phyloP scores from a whole-genome alignment of 2,888 invertebrate genomes.

The Tortrix viridana region DNA sequence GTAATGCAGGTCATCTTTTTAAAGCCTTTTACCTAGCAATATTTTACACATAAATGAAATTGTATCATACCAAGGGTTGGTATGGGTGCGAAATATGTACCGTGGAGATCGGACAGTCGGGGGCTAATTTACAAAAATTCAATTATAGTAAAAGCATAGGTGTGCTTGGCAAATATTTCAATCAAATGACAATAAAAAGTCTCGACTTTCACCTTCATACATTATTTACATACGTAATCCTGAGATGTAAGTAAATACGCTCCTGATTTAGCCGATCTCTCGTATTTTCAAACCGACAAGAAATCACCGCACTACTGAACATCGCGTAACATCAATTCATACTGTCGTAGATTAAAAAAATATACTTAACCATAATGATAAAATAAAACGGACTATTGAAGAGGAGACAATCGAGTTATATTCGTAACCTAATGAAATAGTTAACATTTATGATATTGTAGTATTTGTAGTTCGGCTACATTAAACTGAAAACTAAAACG shows the following conservation, averaged over 20 bases:
- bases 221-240: too few species aligned
- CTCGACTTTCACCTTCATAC: too few species aligned
- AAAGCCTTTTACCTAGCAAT: constrained; percentile 45
- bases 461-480: constrained; percentile 17
- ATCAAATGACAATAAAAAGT: too few species aligned
- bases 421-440: background rate
- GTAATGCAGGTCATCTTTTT: constrained; percentile 53
- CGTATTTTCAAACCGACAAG: too few species aligned
- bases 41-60: background rate
- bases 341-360: background rate
- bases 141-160: too few species aligned
- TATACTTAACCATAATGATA: too few species aligned
- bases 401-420: background rate
- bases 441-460: constrained; percentile 4
- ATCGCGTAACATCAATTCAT: too few species aligned
- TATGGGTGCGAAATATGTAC: constrained; percentile 1
- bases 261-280: too few species aligned
- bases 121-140: too few species aligned
- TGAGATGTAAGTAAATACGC: too few species aligned
- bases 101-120: too few species aligned
- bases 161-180: too few species aligned
- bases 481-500: constrained; percentile 12
- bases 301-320: background rate
- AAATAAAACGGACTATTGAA: background rate
- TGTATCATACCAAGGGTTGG: background rate